phyloP scores from a whole-genome alignment of 1,140 invertebrate genomes.

The Acromyrmex charruanus region DNA sequence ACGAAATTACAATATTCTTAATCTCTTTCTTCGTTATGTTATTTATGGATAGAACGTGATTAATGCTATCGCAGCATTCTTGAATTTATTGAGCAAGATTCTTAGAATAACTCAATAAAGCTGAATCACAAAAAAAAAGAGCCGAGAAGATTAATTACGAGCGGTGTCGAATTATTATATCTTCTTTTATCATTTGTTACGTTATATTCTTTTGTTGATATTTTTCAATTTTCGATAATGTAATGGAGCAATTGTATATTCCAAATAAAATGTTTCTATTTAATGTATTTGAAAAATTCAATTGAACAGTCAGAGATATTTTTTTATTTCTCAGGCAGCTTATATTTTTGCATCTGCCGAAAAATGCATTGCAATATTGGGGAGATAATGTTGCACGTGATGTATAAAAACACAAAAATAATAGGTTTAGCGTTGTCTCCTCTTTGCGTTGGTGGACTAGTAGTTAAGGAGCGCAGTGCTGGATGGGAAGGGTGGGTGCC shows the following conservation, averaged over 20 bases:
- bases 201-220: not conserved
- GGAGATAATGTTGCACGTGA: constrained; percentile 70
- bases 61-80: not conserved
- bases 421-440: constrained; percentile 75
- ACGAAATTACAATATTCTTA: not conserved
- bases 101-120: not conserved
- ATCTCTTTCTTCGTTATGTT: not conserved
- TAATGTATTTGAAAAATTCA: constrained; percentile 5
- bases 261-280: constrained; percentile 3
- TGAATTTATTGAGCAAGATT: constrained; percentile 3
- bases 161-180: not conserved
- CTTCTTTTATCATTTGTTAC: not conserved
- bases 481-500: constrained; percentile 54
- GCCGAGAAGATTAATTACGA: not conserved
- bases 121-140: not conserved
- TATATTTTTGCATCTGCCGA: constrained; percentile 18
- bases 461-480: constrained; percentile 66
- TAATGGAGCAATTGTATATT: constrained; percentile 1
- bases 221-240: not conserved
- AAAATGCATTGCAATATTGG: constrained; percentile 12
- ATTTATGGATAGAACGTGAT: not conserved
- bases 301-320: not conserved
- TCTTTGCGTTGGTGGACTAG: constrained; percentile 63
- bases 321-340: not conserved
- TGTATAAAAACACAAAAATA: constrained; percentile 79